Percentiles rank a stretch among this genome's conserved stretches.
Conservation (phyloP, 2,113 vertebrate species). For the Grammomys surdaster region DNA sequence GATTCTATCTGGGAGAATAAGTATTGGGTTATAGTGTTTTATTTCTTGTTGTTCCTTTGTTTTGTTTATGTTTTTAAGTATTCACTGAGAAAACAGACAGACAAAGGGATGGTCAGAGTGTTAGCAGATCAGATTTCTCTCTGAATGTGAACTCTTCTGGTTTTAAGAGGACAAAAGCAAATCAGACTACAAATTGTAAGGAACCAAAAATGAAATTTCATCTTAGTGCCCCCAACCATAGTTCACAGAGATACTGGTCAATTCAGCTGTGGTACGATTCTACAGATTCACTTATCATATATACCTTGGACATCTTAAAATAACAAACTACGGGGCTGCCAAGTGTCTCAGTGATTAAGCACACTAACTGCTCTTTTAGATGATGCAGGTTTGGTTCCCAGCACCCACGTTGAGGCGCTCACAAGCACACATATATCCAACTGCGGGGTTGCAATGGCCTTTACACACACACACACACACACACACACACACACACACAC, state of each 20-base stretch:
- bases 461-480: too few species aligned
- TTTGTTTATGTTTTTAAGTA: neutral
- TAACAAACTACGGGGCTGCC: neutral
- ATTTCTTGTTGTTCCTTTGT: neutral
- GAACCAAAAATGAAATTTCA: neutral
- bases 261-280: neutral
- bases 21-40: neutral
- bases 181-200: slow-evolving; percentile 17
- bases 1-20: slow-evolving; percentile 22
- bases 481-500: neutral
- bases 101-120: neutral
- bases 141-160: neutral
- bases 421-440: neutral
- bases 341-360: neutral
- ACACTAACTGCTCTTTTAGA: neutral
- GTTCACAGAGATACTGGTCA: neutral
- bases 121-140: neutral
- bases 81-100: neutral
- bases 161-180: neutral
- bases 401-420: too few species aligned
- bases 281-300: neutral
- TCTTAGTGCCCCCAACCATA: neutral
- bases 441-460: neutral
- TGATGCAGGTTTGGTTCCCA: neutral
- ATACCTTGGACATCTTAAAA: neutral